These are phyloP conservation scores for Synergus itoensis DNA, from an alignment of 2,888 invertebrate genomes.

Conservation along the genomic window DNA sequence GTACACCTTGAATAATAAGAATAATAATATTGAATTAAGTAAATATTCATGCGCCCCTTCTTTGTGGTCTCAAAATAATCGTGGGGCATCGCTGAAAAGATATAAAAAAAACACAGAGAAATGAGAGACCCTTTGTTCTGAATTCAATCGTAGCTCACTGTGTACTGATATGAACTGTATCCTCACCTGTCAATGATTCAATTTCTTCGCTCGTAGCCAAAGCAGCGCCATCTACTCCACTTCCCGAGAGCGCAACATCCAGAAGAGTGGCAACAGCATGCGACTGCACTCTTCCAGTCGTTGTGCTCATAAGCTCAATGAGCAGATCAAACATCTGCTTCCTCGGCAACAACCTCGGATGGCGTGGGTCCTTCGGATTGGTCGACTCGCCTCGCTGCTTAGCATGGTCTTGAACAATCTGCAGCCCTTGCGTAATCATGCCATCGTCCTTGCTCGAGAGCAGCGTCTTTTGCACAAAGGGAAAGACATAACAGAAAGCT, in stretches of 20 bases:
- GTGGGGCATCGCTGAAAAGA: no score
- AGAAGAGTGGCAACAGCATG: constrained; percentile 89
- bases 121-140: no score
- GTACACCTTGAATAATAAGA: no score
- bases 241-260: constrained; percentile 88
- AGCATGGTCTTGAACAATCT: constrained; percentile 87
- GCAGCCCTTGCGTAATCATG: constrained; percentile 82
- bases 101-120: no score
- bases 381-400: constrained; percentile 80
- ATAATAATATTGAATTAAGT: no score
- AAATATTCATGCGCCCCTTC: no score
- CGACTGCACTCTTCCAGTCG: constrained; percentile 86
- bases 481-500: constrained; percentile 91
- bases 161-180: not conserved
- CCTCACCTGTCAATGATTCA: constrained; percentile 80
- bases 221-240: constrained; percentile 84
- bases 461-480: constrained; percentile 84
- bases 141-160: no score
- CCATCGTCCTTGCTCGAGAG: constrained; percentile 79
- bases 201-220: constrained; percentile 85
- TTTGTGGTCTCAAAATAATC: no score
- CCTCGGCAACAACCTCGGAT: constrained; percentile 89
- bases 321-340: constrained; percentile 90
- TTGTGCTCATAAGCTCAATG: constrained; percentile 86
- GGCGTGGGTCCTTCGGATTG: constrained; percentile 80